Percentiles rank a stretch among this genome's conserved stretches.
Evolutionary conservation across 2,113 vertebrate species (phyloP).

Genomic region (Penelope pileata): DNA sequence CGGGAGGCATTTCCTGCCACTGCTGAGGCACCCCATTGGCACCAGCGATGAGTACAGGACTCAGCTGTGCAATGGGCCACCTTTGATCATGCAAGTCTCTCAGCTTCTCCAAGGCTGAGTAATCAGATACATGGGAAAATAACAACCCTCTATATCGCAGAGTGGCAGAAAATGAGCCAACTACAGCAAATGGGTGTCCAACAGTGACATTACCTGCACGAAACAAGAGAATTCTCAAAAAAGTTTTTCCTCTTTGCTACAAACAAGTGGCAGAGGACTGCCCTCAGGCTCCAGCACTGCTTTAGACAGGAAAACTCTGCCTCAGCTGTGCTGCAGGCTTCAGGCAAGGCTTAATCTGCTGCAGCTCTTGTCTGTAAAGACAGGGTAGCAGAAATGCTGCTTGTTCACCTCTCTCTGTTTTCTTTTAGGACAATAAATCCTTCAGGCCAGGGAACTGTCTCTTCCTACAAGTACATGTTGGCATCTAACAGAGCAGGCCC

Average conservation of each 20-base stretch:
- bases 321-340: background rate
- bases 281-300: background rate
- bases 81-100: background rate
- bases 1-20: background rate
- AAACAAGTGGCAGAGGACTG: background rate
- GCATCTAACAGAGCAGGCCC: background rate
- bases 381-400: background rate
- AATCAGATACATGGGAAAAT: background rate
- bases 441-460: background rate
- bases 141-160: background rate
- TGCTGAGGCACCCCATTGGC: background rate
- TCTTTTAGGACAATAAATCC: background rate
- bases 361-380: background rate
- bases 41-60: background rate
- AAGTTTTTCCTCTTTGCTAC: background rate
- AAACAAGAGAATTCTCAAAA: background rate
- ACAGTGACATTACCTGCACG: background rate
- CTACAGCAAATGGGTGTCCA: background rate
- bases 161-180: background rate
- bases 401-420: background rate
- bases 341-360: background rate
- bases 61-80: background rate
- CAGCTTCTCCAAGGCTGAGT: background rate
- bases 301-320: background rate
- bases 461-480: background rate